These are phyloP conservation scores for Sebastes minor DNA, from an alignment of 2,797 vertebrate genomes.

Conservation along the genomic window DNA sequence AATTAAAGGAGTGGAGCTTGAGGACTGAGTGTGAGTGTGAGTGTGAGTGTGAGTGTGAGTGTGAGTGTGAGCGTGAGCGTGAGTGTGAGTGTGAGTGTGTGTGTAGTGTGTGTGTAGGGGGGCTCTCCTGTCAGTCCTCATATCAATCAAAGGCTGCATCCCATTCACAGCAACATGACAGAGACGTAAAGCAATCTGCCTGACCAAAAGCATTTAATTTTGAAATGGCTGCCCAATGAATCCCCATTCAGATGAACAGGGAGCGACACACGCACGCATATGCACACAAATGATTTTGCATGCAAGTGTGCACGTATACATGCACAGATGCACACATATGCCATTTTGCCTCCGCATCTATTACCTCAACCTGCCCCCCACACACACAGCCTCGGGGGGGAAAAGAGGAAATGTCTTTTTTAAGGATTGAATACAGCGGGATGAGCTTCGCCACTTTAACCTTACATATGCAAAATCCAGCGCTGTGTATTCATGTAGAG, in stretches of 20 bases:
- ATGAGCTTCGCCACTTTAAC: constrained; percentile 74
- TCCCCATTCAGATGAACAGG: constrained; percentile 91
- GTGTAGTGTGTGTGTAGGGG: constrained; percentile 19
- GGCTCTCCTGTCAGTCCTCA: constrained; percentile 90
- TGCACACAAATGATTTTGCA: constrained; percentile 58
- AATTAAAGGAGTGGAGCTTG: constrained; percentile 70
- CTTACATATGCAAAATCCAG: constrained; percentile 79
- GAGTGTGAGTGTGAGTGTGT: constrained; percentile 20
- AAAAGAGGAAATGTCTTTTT: constrained; percentile 70
- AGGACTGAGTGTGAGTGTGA: background rate
- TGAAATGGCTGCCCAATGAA: constrained; percentile 94
- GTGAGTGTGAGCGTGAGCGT: constrained; percentile 1
- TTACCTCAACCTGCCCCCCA: constrained; percentile 48
- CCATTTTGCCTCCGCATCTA: constrained; percentile 41
- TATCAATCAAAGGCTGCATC: constrained; percentile 91
- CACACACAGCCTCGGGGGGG: constrained; percentile 49
- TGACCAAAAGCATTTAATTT: constrained; percentile 98
- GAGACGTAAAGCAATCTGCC: constrained; percentile 96
- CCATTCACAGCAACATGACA: constrained; percentile 93
- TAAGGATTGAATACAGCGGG: constrained; percentile 72
- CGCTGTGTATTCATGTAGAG: constrained; percentile 64
- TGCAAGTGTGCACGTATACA: constrained; percentile 36
- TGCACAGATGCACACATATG: constrained; percentile 47
- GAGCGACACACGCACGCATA: constrained; percentile 57
- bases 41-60: constrained; percentile 11